phyloP scores from a whole-genome alignment of 2,797 vertebrate genomes.

The Crenuchus spilurus region DNA sequence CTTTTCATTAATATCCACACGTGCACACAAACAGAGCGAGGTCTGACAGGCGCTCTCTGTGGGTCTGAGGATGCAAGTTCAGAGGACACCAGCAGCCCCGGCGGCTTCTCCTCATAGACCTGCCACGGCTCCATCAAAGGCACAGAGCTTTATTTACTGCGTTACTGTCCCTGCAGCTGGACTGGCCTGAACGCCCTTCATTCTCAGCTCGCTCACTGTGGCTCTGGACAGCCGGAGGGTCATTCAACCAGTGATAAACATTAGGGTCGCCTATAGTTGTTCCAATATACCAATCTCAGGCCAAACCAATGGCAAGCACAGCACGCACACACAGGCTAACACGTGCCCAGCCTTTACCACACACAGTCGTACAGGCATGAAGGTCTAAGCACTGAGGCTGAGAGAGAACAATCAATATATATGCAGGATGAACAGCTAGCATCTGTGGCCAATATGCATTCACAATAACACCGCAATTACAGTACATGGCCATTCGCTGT shows the following conservation, averaged over 20 bases:
- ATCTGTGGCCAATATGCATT: background rate
- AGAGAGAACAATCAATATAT: background rate
- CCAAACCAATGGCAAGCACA: background rate
- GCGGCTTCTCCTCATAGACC: slow-evolving; percentile 66
- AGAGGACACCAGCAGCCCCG: slow-evolving; percentile 69
- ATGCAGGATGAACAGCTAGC: background rate
- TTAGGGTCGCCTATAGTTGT: slow-evolving; percentile 48
- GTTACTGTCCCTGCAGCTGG: slow-evolving; percentile 72
- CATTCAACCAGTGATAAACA: slow-evolving; percentile 52
- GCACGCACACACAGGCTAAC: background rate
- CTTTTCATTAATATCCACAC: slow-evolving; percentile 20
- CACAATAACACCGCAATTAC: too few species aligned
- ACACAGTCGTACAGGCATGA: background rate
- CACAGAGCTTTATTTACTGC: slow-evolving; percentile 68
- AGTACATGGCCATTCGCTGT: too few species aligned
- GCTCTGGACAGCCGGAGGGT: slow-evolving; percentile 35
- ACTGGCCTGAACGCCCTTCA: slow-evolving; percentile 58
- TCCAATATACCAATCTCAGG: background rate
- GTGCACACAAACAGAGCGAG: slow-evolving; percentile 3
- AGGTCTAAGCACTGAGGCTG: background rate
- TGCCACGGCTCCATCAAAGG: slow-evolving; percentile 40
- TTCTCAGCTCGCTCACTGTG: slow-evolving; percentile 56
- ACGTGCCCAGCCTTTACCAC: background rate
- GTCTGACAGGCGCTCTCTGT: slow-evolving; percentile 68
- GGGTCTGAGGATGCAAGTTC: slow-evolving; percentile 47